Evolutionary conservation across 2,113 vertebrate species (phyloP).

Genomic region (Tamias sibiricus): DNA sequence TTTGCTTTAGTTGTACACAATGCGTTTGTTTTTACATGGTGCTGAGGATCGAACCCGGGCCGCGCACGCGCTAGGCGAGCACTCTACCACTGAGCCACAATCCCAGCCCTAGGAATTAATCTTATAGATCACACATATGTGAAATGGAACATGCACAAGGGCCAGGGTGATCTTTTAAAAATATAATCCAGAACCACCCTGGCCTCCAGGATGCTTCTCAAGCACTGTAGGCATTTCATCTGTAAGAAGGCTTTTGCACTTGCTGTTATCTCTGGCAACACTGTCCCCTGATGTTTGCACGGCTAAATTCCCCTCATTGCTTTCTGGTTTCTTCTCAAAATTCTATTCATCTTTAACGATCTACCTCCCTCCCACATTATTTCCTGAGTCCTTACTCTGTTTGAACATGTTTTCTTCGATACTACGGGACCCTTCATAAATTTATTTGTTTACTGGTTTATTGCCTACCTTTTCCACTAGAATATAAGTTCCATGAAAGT

Average conservation of each 20-base stretch:
- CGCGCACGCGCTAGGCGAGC: too few species aligned
- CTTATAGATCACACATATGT: background rate
- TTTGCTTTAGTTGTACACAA: too few species aligned
- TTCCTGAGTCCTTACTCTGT: background rate
- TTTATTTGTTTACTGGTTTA: background rate
- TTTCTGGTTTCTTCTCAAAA: background rate
- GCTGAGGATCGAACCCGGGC: too few species aligned
- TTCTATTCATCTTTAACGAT: background rate
- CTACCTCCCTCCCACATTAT: background rate
- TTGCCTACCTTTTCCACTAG: background rate
- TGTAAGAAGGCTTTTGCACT: background rate
- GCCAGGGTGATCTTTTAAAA: background rate
- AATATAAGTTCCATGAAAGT: background rate
- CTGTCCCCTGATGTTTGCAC: background rate
- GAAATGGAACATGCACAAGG: background rate
- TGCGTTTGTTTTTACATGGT: too few species aligned
- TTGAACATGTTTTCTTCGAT: background rate
- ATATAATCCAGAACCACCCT: background rate
- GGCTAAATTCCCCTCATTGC: background rate
- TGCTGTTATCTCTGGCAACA: background rate
- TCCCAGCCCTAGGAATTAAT: constrained; percentile 5
- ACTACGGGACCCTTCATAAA: background rate
- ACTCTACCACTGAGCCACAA: too few species aligned
- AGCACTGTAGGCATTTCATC: background rate
- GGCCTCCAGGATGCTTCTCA: background rate